phyloP scores from a whole-genome alignment of 2,797 vertebrate species.

The Austrolebias charrua region DNA sequence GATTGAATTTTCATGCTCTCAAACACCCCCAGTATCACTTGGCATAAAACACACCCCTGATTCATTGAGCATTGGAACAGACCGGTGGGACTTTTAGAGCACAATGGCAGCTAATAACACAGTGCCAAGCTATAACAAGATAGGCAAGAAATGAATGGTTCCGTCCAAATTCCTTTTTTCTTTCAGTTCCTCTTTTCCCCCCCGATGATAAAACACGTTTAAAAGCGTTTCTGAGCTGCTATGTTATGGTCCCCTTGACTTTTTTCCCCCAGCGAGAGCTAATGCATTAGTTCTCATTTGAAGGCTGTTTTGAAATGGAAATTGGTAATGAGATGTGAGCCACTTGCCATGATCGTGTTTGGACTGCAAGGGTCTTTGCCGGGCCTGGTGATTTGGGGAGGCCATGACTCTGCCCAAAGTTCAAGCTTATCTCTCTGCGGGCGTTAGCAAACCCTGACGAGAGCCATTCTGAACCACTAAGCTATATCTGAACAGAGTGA shows the following conservation, averaged over 20 bases:
- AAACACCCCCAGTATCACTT: constrained; percentile 72
- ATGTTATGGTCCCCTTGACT: constrained; percentile 67
- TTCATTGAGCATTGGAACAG: constrained; percentile 69
- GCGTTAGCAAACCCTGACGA: constrained; percentile 60
- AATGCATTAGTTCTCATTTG: constrained; percentile 81
- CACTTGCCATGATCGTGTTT: constrained; percentile 72
- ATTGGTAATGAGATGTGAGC: constrained; percentile 77
- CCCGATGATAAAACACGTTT: constrained; percentile 77
- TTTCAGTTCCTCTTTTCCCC: constrained; percentile 54
- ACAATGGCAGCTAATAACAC: constrained; percentile 79
- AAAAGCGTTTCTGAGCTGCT: constrained; percentile 74
- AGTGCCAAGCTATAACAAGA: constrained; percentile 77
- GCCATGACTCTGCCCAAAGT: constrained; percentile 54
- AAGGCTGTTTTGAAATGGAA: constrained; percentile 79
- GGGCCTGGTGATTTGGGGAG: constrained; percentile 69
- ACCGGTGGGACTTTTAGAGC: constrained; percentile 71
- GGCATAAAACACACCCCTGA: constrained; percentile 70
- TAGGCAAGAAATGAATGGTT: constrained; percentile 75
- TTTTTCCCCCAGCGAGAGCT: constrained; percentile 59
- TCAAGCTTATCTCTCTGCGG: constrained; percentile 68
- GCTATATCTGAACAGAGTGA: constrained; percentile 69
- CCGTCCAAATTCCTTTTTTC: constrained; percentile 70
- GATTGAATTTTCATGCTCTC: constrained; percentile 78
- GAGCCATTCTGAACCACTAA: constrained; percentile 63
- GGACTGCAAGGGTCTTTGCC: constrained; percentile 70